Conservation (phyloP, 2,797 vertebrate genomes). For the Cyclopterus lumpus region DNA sequence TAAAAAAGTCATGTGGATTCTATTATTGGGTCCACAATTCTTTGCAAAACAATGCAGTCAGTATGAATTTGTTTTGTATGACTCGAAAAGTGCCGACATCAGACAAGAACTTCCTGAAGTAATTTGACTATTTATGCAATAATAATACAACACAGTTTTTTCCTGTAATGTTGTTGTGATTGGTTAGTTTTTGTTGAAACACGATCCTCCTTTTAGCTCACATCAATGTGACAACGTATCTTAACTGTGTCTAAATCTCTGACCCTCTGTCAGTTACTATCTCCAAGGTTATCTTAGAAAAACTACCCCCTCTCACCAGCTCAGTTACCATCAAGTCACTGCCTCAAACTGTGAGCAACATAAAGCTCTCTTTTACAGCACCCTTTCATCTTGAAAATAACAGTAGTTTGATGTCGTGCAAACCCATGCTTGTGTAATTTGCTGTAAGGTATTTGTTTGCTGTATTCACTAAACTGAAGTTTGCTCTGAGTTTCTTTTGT, state of each 20-base stretch:
- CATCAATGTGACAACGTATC: slow-evolving; percentile 13
- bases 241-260: slow-evolving; percentile 30
- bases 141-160: not conserved
- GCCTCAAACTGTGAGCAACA: slow-evolving; percentile 20
- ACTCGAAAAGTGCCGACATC: not conserved
- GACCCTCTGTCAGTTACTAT: slow-evolving; percentile 38
- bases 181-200: slow-evolving; percentile 18
- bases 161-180: not conserved
- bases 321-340: slow-evolving; percentile 38
- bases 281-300: slow-evolving; percentile 58
- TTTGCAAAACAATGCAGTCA: not conserved
- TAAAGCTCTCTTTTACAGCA: slow-evolving; percentile 2
- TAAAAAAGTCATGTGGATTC: too few relatives aligned
- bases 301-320: slow-evolving; percentile 13
- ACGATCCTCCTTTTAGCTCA: slow-evolving; percentile 9
- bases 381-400: slow-evolving; percentile 19
- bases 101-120: not conserved
- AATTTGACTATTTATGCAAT: not conserved
- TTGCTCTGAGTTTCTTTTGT: slow-evolving; percentile 14
- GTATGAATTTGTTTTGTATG: not conserved
- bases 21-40: not conserved
- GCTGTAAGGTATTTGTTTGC: slow-evolving; percentile 4
- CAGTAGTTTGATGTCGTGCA: slow-evolving; percentile 1
- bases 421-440: slow-evolving; percentile 12
- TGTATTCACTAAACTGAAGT: not conserved